Conservation (phyloP, 1,140 invertebrate species). For the Cyphomyrmex costatus region DNA sequence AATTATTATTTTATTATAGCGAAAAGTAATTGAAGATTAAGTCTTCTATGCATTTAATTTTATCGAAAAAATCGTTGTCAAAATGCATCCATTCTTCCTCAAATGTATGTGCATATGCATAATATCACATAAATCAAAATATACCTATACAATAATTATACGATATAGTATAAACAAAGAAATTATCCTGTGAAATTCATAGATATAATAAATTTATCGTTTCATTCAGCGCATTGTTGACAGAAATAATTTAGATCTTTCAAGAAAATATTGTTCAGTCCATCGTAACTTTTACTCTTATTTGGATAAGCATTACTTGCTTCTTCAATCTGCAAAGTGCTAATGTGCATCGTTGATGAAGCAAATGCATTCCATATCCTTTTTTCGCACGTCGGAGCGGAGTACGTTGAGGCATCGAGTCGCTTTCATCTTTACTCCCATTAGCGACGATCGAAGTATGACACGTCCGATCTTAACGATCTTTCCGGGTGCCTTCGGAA, state of each 20-base stretch:
- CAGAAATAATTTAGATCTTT: neutral
- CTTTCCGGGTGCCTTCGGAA: constrained; percentile 38
- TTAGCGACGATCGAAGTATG: constrained; percentile 53
- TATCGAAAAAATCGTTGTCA: neutral
- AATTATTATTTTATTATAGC: neutral
- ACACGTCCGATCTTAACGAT: constrained; percentile 49
- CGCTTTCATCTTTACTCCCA: constrained; percentile 32
- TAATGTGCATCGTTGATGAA: constrained; percentile 37
- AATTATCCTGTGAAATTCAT: neutral
- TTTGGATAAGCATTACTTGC: neutral
- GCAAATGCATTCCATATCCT: constrained; percentile 24
- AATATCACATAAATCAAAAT: neutral
- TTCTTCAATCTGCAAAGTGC: constrained; percentile 19
- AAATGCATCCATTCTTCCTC: neutral
- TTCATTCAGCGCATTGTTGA: neutral
- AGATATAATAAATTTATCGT: neutral
- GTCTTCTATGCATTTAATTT: neutral
- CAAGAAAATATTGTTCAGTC: neutral
- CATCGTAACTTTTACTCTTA: neutral
- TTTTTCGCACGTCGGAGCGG: constrained; percentile 32
- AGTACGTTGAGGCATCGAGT: neutral
- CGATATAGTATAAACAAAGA: neutral
- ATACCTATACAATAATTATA: neutral
- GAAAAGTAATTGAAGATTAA: neutral
- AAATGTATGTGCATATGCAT: neutral